Conservation (phyloP, 37 sponge, comb jelly and placozoan genomes). For the Theonella swinhoei region DNA sequence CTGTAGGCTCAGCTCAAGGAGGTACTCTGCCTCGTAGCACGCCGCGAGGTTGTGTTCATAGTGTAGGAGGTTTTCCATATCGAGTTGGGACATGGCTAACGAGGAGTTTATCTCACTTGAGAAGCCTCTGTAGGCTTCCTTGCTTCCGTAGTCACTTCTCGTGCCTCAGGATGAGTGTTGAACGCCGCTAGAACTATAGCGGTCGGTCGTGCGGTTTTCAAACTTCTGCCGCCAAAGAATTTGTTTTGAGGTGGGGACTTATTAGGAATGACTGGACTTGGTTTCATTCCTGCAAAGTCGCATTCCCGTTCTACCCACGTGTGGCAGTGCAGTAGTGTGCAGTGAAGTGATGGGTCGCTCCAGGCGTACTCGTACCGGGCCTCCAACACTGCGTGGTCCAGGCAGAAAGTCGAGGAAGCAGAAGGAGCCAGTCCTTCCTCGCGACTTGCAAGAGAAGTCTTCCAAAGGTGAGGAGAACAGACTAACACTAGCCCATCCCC, state of each 20-base stretch:
- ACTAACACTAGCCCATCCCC: not conserved
- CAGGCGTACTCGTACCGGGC: not conserved
- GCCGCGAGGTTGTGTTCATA: conserved; percentile 45
- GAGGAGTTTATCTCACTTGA: not conserved
- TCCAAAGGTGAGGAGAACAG: not conserved
- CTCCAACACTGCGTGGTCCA: conserved; percentile 35
- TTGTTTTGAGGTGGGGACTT: not conserved
- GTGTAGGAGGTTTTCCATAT: conserved; percentile 18
- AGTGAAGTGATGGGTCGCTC: not conserved
- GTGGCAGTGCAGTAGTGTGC: not conserved
- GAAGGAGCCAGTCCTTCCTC: conserved; percentile 49
- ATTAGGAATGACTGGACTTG: not conserved
- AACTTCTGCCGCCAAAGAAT: too few species aligned
- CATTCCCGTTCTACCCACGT: not conserved
- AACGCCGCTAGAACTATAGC: too few species aligned
- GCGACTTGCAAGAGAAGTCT: not conserved
- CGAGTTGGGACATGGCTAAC: not conserved
- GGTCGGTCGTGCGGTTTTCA: too few species aligned
- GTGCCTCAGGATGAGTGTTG: too few species aligned
- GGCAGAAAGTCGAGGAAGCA: conserved; percentile 76
- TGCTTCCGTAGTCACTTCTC: too few species aligned
- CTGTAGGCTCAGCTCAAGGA: conserved; percentile 11
- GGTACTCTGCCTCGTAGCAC: conserved; percentile 57
- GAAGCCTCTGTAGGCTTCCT: not conserved
- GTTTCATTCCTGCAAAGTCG: too few species aligned